Evolutionary conservation across 2,888 invertebrate genomes (phyloP).

Genomic region (Heliconius sara): DNA sequence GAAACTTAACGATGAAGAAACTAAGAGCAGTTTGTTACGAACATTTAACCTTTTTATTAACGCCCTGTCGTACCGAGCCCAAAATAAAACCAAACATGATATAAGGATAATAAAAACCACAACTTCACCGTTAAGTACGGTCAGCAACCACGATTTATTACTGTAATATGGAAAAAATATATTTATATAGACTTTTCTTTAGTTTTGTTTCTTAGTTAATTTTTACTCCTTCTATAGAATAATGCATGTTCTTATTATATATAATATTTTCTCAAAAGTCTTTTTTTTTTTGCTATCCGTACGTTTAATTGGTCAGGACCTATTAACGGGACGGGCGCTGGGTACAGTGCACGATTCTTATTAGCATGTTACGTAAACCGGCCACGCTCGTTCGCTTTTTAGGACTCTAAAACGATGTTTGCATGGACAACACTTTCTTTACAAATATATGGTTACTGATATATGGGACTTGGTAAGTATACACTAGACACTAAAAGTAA

Average conservation of each 20-base stretch:
- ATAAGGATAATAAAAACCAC: conserved; percentile 48
- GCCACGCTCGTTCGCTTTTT: conserved; percentile 38
- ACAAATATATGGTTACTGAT: not conserved
- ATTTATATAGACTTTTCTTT: not conserved
- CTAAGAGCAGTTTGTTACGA: conserved; percentile 38
- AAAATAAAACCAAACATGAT: conserved; percentile 45
- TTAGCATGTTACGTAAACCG: conserved; percentile 50
- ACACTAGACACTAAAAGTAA: not conserved
- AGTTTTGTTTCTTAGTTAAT: not conserved
- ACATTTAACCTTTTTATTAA: conserved; percentile 45
- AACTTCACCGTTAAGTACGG: conserved; percentile 45
- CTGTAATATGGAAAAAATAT: not conserved
- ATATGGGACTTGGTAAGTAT: not conserved
- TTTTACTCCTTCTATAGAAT: too few relatives aligned
- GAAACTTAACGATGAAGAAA: conserved; percentile 24
- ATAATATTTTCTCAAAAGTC: not conserved
- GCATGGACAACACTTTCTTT: conserved; percentile 32
- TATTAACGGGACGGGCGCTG: conserved; percentile 49
- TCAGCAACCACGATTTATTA: not conserved
- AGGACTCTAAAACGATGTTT: conserved; percentile 32
- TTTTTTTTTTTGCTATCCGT: conserved; percentile 26
- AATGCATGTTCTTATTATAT: too few relatives aligned
- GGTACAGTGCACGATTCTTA: conserved; percentile 46
- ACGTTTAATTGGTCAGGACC: conserved; percentile 51
- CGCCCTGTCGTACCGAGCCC: conserved; percentile 39